phyloP scores from a whole-genome alignment of 1,140 invertebrate genomes.

The Brachionus plicatilis region DNA sequence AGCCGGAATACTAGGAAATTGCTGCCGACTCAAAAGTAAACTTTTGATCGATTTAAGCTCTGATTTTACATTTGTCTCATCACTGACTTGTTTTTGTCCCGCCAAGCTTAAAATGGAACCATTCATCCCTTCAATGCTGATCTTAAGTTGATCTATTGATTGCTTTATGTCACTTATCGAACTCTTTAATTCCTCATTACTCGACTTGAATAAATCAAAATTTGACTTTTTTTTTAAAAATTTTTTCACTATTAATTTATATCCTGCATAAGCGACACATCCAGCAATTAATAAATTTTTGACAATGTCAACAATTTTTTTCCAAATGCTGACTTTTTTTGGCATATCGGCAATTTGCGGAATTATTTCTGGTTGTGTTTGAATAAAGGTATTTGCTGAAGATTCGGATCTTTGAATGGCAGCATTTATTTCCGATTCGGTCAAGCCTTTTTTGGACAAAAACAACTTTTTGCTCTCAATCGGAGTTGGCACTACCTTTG shows the following conservation, averaged over 20 bases:
- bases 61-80: slow-evolving; percentile 1
- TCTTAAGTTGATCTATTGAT: background rate
- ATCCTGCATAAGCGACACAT: slow-evolving; percentile 10
- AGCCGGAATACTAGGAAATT: slow-evolving; percentile 29
- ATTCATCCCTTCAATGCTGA: background rate
- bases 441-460: slow-evolving; percentile 31
- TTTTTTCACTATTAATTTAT: slow-evolving; percentile 37
- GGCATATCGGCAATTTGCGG: background rate
- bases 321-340: background rate
- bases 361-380: background rate
- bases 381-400: background rate
- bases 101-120: background rate
- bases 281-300: slow-evolving; percentile 29
- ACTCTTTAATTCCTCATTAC: background rate
- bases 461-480: slow-evolving; percentile 22
- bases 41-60: slow-evolving; percentile 16
- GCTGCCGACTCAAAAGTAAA: slow-evolving; percentile 5
- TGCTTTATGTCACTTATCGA: slow-evolving; percentile 21
- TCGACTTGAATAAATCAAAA: background rate
- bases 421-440: slow-evolving; percentile 20
- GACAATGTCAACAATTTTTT: background rate
- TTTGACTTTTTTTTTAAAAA: slow-evolving; percentile 19
- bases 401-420: background rate
- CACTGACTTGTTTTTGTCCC: background rate
- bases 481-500: slow-evolving; percentile 28